These are phyloP conservation scores for Mesitornis unicolor DNA, from an alignment of 2,113 vertebrate genomes.

Conservation along the genomic window DNA sequence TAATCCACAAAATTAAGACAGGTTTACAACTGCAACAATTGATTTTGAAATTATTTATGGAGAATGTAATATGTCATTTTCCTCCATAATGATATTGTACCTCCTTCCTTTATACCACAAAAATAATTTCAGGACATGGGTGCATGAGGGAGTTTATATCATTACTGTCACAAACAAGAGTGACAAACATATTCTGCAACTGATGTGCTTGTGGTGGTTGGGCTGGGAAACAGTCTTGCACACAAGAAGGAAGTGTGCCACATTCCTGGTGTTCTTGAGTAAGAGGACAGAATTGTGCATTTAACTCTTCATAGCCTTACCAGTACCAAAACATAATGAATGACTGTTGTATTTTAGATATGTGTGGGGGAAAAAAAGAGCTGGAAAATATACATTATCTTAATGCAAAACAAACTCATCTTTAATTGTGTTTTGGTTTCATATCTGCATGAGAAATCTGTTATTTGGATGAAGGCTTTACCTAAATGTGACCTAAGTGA, in stretches of 20 bases:
- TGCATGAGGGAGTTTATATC: background rate
- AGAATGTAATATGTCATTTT: background rate
- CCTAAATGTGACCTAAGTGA: background rate
- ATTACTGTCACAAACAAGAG: background rate
- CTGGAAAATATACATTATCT: background rate
- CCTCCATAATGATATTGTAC: background rate
- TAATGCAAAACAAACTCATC: background rate
- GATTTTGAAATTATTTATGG: conserved; percentile 27
- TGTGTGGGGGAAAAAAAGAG: fast-evolving
- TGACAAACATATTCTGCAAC: background rate
- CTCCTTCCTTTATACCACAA: background rate
- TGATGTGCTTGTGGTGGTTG: fast-evolving
- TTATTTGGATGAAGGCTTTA: background rate
- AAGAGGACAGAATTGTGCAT: background rate
- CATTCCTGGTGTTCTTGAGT: background rate
- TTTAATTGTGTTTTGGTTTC: background rate
- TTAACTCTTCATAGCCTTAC: background rate
- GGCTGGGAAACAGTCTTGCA: background rate
- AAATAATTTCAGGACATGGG: background rate
- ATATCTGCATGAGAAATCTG: background rate
- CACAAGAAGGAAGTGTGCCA: background rate
- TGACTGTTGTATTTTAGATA: background rate
- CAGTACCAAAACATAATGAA: background rate
- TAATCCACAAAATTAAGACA: conserved; percentile 28
- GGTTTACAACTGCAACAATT: background rate